Evolutionary conservation across 2,113 vertebrate genomes (phyloP).

Genomic region (Calyptomena viridis): DNA sequence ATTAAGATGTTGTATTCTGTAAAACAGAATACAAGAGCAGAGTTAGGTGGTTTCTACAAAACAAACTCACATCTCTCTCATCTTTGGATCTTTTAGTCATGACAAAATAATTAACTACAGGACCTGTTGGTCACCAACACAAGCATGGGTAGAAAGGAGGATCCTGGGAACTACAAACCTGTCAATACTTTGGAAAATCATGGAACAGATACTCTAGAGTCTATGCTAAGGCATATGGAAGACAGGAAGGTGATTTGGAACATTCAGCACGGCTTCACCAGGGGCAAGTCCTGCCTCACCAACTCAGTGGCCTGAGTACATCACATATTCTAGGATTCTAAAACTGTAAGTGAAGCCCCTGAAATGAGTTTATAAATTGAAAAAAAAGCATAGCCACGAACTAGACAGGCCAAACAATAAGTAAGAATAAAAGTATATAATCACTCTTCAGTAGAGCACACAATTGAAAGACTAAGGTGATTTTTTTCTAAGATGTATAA

Average conservation of each 20-base stretch:
- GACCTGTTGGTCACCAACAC: not conserved
- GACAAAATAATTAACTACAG: slow-evolving; percentile 1
- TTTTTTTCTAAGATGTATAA: not conserved
- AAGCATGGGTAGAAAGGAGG: not conserved
- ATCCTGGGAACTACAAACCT: not conserved
- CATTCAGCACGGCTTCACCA: not conserved
- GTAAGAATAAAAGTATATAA: not conserved
- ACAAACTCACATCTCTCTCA: not conserved
- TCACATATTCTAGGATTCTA: not conserved
- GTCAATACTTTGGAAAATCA: not conserved
- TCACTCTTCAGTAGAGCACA: not conserved
- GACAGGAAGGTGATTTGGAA: not conserved
- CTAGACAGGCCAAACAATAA: not conserved
- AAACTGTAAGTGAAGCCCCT: not conserved
- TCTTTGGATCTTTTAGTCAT: not conserved
- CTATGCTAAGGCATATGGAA: not conserved
- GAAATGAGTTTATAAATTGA: not conserved
- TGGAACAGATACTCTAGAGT: not conserved
- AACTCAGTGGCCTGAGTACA: not conserved
- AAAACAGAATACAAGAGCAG: not conserved
- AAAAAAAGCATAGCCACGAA: not conserved
- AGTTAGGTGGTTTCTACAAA: not conserved
- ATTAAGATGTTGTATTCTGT: no score
- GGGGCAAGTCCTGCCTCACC: not conserved
- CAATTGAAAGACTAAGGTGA: not conserved